Evolutionary conservation across 2,797 vertebrate genomes (phyloP).

Genomic region (Sebastes kiyomatsui): DNA sequence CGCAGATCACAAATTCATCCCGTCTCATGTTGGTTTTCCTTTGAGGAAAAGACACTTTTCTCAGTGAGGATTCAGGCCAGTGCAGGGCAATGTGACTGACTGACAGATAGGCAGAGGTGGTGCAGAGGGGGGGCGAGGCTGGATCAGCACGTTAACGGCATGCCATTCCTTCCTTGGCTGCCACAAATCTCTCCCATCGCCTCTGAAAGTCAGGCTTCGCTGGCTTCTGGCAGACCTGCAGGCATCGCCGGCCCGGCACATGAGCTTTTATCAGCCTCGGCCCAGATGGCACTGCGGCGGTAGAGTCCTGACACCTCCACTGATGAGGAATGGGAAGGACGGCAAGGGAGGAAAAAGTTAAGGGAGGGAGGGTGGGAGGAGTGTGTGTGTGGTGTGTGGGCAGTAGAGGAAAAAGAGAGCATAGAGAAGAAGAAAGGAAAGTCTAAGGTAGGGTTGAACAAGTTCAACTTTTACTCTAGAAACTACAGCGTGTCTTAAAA

Average conservation of each 20-base stretch:
- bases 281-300: constrained; percentile 79
- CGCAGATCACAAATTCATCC: constrained; percentile 16
- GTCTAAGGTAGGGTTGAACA: constrained; percentile 9
- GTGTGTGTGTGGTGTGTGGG: constrained; percentile 25
- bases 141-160: constrained; percentile 72
- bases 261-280: constrained; percentile 84
- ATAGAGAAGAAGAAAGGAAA: constrained; percentile 19
- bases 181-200: constrained; percentile 79
- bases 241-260: constrained; percentile 76
- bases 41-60: constrained; percentile 19
- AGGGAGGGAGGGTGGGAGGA: constrained; percentile 6
- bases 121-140: constrained; percentile 23
- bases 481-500: neutral
- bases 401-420: neutral
- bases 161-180: constrained; percentile 64
- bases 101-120: constrained; percentile 52
- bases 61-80: constrained; percentile 34
- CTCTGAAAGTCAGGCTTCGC: constrained; percentile 78
- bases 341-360: constrained; percentile 28
- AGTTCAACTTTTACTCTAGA: constrained; percentile 2
- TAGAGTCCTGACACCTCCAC: constrained; percentile 73
- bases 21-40: constrained; percentile 14
- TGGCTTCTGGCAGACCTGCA: constrained; percentile 75
- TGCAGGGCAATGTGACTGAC: constrained; percentile 43
- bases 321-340: constrained; percentile 62